phyloP scores from a whole-genome alignment of 1,140 invertebrate genomes.

The Bombus confusus region DNA sequence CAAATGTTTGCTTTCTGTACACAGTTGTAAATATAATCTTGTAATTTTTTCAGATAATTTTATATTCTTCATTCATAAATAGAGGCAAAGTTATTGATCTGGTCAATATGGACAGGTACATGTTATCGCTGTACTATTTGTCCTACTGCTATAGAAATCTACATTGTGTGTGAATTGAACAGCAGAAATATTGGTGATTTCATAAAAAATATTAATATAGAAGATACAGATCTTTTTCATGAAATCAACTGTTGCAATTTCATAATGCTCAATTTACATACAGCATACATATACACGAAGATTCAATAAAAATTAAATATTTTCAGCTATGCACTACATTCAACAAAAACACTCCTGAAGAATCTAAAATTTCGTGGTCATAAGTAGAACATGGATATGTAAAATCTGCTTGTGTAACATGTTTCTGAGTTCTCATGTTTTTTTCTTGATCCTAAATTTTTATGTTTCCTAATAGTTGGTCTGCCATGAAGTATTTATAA shows the following conservation, averaged over 20 bases:
- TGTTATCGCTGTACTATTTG: conserved; percentile 77
- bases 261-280: neutral
- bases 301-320: conserved; percentile 29
- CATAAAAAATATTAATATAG: neutral
- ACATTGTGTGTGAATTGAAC: conserved; percentile 9
- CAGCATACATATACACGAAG: conserved; percentile 4
- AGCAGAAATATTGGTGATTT: neutral
- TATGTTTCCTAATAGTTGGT: conserved; percentile 50
- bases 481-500: conserved; percentile 50
- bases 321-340: conserved; percentile 41
- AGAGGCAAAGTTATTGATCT: conserved; percentile 71
- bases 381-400: conserved; percentile 67
- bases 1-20: neutral
- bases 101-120: conserved; percentile 79
- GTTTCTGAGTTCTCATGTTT: conserved; percentile 29
- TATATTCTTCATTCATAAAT: conserved; percentile 34
- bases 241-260: neutral
- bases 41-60: neutral
- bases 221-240: neutral
- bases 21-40: neutral
- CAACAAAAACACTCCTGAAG: conserved; percentile 32
- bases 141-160: conserved; percentile 63
- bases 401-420: conserved; percentile 54
- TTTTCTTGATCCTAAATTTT: conserved; percentile 4
- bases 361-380: conserved; percentile 56